Conservation (phyloP, 2,113 vertebrate genomes). For the Brachionichthys hirsutus region DNA sequence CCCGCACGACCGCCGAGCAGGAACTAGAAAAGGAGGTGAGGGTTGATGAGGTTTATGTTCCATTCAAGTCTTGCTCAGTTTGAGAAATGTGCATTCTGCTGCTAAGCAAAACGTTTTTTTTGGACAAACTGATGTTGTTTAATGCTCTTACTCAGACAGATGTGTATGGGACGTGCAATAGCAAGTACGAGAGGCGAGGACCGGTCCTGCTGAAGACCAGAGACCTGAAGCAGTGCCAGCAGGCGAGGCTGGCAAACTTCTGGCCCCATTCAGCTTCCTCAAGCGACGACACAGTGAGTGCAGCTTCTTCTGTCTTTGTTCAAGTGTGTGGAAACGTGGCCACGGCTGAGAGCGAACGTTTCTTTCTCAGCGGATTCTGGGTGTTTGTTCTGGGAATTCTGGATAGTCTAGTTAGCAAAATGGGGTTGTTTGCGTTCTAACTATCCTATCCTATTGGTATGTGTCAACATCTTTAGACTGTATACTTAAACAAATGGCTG, state of each 20-base stretch:
- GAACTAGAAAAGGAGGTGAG: constrained; percentile 80
- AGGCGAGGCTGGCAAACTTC: constrained; percentile 66
- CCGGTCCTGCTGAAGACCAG: constrained; percentile 75
- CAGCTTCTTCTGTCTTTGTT: background rate
- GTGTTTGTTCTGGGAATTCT: background rate
- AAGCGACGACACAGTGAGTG: constrained; percentile 72
- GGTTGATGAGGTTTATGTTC: constrained; percentile 4
- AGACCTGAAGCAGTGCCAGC: constrained; percentile 79
- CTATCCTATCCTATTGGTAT: background rate
- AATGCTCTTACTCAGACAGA: constrained; percentile 73
- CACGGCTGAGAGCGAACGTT: too few relatives aligned
- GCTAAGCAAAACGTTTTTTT: too few relatives aligned
- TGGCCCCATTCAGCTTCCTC: constrained; percentile 76
- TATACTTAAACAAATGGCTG: background rate
- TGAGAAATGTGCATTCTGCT: background rate
- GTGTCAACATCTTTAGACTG: background rate
- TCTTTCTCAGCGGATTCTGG: background rate
- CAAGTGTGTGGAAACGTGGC: background rate
- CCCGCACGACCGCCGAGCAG: constrained; percentile 22
- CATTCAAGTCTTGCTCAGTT: background rate
- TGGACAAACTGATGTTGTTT: constrained; percentile 17
- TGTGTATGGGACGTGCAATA: constrained; percentile 81
- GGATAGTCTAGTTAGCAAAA: too few relatives aligned
- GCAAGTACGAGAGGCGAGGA: constrained; percentile 78
- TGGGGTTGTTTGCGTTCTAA: too few relatives aligned